Evolutionary conservation across 2,888 invertebrate genomes (phyloP), one percentile per base, ranked within the genome.

Genomic region (Calameuta filiformis): DNA sequence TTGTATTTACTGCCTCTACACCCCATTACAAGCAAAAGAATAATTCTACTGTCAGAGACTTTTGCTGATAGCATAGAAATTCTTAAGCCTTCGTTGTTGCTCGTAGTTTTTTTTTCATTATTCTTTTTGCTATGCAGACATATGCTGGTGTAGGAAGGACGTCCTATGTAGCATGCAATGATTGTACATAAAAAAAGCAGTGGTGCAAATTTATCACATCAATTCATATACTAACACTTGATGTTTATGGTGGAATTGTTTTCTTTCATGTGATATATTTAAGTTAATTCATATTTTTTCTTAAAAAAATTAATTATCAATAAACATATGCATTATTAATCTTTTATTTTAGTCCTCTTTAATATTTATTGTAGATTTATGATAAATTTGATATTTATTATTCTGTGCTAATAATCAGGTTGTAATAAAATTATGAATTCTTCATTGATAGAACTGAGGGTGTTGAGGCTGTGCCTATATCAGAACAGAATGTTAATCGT

Each of bases 401-500:
- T 40, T 71, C 15, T 71, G 34, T 30, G 23, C 23, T 30, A 71
- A 71, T 11, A 71, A 71, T 71, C 9, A 23, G 30, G 71, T 33
- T 3, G 11, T 30, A 71, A 23, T 34, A 71, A 71, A 56, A 56
- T 56, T 9, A 56, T 56, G 2, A 56, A 23, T 56, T 23, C 23
- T 74, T 37, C 6, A 74, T 35, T 15, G 35, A 30, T 33, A 90
- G 90, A 77, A 80, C 88, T 71, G 95, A 94, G 80, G 94, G 94
- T 85, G 92, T 95, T 79, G 96, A 96, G 91, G 94, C 95, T 9
- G 93, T 96, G 74, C 94, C 94, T 83, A 91, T 96, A 83, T 94
- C 94, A 30, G 96, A 96, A 85, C 93, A 94, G 86, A 95, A 94
- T 85, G 95, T 98, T 12, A 98, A 98, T 92, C 96, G 96, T 40